These are phyloP conservation scores for Phyllostomus discolor DNA, from an alignment of 2,113 vertebrate genomes.

Conservation along the genomic window DNA sequence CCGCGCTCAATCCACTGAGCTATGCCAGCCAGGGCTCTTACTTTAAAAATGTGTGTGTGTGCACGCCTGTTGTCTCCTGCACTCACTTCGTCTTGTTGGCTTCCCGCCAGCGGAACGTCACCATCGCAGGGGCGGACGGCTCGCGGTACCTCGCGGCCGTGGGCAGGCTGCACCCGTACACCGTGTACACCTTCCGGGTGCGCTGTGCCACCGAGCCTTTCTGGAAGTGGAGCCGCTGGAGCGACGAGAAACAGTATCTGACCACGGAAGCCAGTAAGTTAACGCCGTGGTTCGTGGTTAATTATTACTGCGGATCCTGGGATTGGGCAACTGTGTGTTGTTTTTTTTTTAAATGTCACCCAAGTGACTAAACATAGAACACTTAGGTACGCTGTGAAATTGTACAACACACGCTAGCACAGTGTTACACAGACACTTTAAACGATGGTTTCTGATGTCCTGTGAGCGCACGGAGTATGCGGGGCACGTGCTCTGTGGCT, in stretches of 20 bases:
- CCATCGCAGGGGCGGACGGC: conserved; percentile 70
- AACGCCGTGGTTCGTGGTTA: background rate
- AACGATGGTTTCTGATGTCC: background rate
- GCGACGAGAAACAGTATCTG: conserved; percentile 51
- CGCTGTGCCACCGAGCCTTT: conserved; percentile 80
- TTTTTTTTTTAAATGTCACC: background rate
- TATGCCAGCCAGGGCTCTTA: too few relatives aligned
- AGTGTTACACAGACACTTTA: background rate
- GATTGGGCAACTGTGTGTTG: background rate
- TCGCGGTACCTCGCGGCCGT: conserved; percentile 68
- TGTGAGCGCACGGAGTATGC: background rate
- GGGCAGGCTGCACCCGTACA: conserved; percentile 73
- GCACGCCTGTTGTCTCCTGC: background rate
- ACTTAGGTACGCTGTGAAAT: background rate
- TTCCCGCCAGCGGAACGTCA: conserved; percentile 73
- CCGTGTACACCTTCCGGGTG: conserved; percentile 75
- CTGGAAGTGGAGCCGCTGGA: conserved; percentile 86
- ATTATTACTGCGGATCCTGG: background rate
- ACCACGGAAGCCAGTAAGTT: conserved; percentile 81
- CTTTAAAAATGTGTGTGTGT: background rate
- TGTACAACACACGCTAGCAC: background rate
- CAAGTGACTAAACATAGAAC: background rate
- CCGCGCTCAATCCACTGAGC: too few relatives aligned
- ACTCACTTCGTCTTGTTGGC: background rate
- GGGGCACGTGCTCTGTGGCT: background rate